Evolutionary conservation across 2,113 vertebrate genomes (phyloP).

Genomic region (Manacus vitellinus): DNA sequence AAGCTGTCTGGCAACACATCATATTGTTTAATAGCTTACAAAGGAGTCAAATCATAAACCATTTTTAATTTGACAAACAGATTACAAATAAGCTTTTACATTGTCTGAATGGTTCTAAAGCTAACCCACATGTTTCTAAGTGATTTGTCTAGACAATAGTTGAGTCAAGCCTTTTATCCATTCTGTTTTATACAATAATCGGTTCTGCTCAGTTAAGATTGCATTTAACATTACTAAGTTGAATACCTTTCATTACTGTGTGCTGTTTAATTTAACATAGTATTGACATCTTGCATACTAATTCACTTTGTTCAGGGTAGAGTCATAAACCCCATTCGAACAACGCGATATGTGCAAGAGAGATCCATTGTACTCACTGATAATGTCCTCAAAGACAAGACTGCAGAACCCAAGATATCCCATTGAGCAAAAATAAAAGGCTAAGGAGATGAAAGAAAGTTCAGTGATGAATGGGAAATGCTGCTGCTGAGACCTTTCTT

Average conservation of each 20-base stretch:
- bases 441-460: neutral
- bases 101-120: conserved; percentile 39
- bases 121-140: conserved; percentile 19
- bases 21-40: neutral
- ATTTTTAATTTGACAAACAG: neutral
- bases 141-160: conserved; percentile 65
- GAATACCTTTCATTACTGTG: conserved; percentile 55
- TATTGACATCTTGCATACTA: conserved; percentile 24
- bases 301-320: neutral
- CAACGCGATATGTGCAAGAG: rapidly evolving
- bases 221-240: conserved; percentile 54
- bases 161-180: conserved; percentile 43
- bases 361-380: neutral
- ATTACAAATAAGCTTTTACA: conserved; percentile 30
- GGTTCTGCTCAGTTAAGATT: conserved; percentile 51
- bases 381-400: neutral
- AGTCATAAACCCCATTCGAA: neutral
- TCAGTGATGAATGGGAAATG: neutral
- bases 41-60: neutral
- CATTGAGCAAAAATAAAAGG: neutral
- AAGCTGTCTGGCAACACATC: neutral
- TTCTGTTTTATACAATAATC: conserved; percentile 50
- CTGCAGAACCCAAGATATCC: neutral
- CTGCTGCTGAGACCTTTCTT: neutral
- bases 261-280: conserved; percentile 26